phyloP scores from a whole-genome alignment of 2,113 vertebrate species.

The Myotis yumanensis region DNA sequence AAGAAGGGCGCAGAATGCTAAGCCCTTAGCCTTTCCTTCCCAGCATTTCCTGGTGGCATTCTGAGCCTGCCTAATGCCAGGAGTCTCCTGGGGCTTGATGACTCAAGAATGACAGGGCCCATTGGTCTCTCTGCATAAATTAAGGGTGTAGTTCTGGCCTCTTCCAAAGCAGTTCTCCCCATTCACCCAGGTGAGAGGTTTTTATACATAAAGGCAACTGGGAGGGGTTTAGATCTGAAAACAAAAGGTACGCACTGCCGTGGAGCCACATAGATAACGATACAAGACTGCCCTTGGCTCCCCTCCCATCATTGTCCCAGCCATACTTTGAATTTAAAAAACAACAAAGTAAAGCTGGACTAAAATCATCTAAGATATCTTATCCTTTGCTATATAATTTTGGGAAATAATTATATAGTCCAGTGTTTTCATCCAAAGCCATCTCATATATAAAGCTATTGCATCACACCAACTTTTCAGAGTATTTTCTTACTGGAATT shows the following conservation, averaged over 20 bases:
- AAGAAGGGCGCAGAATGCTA: neutral
- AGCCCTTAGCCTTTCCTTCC: neutral
- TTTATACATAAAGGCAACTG: neutral
- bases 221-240: neutral
- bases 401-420: conserved; percentile 38
- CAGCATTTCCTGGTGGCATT: neutral
- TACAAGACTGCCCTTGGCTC: neutral
- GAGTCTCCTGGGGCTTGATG: neutral
- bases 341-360: neutral
- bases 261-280: neutral
- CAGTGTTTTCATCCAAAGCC: conserved; percentile 47
- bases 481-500: neutral
- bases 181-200: neutral
- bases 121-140: neutral
- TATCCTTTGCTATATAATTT: conserved; percentile 14
- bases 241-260: neutral
- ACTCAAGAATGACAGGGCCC: neutral
- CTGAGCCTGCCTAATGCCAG: neutral
- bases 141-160: neutral
- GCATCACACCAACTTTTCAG: neutral
- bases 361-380: neutral
- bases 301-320: neutral
- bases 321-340: neutral
- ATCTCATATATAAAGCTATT: neutral
- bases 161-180: neutral